Evolutionary conservation across 2,888 invertebrate genomes (phyloP), one percentile per base, ranked within the genome.

Genomic region (Heliconius aoede): DNA sequence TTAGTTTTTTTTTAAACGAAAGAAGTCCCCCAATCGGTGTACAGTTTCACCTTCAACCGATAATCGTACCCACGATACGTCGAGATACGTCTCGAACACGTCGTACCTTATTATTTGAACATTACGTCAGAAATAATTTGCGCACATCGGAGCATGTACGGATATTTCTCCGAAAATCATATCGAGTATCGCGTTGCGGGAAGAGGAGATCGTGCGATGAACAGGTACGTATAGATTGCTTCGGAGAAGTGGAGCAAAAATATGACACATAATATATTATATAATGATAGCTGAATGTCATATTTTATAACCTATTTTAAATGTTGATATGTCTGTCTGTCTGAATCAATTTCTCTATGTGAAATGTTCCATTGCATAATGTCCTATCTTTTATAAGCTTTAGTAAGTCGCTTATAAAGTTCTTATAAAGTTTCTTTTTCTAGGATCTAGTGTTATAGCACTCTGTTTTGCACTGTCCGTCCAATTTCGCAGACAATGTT

Each of bases 111-210:
- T 81, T 81, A 79, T 80, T 83, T 80, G 77, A 74, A 80, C 79
- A 79, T 77, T 76, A 80, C 75, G 78, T 81, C 79, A 80, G 76
- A 80, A 81, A 82, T 81, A 80, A 80, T 80, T 83, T 80, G 79
- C 81, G 79, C 79, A 81, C 81, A 81, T 80, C 77, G 80, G 78
- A 74, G 79, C 69, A 75, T 74, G 79, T 79, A 18, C 5, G 18
- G 7, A 7, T 1, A 76, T 77, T 81, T 81, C 81, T 76, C 78
- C 81, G 81, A 81, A 81, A 80, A 80, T 79, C 77, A 78, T 80
- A 81, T 81, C 80, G 76, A 76, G 73, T 80, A 77, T 81, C 78
- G 72, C 77, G 74, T 72, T 78, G 77, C 79, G 77, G 67, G 78
- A 80, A 77, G 76, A 81, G 78, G 79, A 77, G 77, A 81, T 79